Conservation (phyloP, 2,113 vertebrate genomes). For the Tupaia chinensis region DNA sequence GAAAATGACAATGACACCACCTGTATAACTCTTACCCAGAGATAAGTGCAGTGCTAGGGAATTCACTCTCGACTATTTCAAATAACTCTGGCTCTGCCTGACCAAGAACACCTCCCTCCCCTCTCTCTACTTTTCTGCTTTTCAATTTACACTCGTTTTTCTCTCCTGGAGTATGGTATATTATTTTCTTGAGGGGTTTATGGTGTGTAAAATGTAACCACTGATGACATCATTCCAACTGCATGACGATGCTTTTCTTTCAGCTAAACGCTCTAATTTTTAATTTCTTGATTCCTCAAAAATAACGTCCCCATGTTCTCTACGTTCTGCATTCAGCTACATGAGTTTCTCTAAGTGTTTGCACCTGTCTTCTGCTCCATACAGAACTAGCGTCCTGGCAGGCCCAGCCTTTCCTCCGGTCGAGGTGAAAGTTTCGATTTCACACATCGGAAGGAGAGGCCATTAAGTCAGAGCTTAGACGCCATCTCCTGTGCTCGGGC, state of each 20-base stretch:
- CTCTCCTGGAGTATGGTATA: not conserved
- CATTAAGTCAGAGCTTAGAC: slow-evolving; percentile 44
- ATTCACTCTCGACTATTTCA: not conserved
- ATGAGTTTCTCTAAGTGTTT: not conserved
- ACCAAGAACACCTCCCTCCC: not conserved
- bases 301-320: not conserved
- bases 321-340: not conserved
- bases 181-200: not conserved
- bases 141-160: slow-evolving; percentile 20
- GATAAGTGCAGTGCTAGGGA: not conserved
- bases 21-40: not conserved
- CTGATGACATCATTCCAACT: too few species aligned
- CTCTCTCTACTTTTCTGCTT: not conserved
- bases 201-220: not conserved
- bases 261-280: not conserved
- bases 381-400: not conserved
- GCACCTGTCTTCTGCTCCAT: not conserved
- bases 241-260: not conserved
- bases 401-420: not conserved
- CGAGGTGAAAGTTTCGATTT: slow-evolving; percentile 32
- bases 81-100: slow-evolving; percentile 12
- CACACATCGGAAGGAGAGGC: slow-evolving; percentile 13
- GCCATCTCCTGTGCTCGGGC: slow-evolving; percentile 15
- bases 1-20: not conserved
- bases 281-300: not conserved